phyloP scores from a whole-genome alignment of 2,888 invertebrate species.

The Phaonia tiefii region DNA sequence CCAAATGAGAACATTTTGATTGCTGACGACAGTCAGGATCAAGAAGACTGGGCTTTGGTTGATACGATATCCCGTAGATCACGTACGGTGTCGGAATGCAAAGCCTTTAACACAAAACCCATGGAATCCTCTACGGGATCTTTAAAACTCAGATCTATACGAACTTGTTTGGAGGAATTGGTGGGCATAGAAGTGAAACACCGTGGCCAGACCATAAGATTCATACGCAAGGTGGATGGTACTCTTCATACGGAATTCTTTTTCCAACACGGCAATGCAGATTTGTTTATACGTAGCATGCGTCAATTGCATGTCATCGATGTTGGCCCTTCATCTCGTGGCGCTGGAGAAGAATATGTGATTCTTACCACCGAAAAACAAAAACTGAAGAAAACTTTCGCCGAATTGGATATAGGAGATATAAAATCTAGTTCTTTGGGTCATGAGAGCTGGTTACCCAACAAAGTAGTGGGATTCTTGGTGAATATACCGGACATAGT shows the following conservation, averaged over 20 bases:
- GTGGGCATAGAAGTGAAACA: slow-evolving; percentile 84
- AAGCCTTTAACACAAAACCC: slow-evolving; percentile 78
- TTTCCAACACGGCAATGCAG: slow-evolving; percentile 93
- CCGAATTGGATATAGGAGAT: slow-evolving; percentile 88
- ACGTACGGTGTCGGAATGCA: slow-evolving; percentile 79
- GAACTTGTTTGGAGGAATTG: slow-evolving; percentile 84
- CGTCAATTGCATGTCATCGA: slow-evolving; percentile 76
- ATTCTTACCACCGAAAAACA: slow-evolving; percentile 86
- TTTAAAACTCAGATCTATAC: slow-evolving; percentile 81
- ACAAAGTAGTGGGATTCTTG: slow-evolving; percentile 77
- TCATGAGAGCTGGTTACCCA: slow-evolving; percentile 78
- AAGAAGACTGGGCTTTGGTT: slow-evolving; percentile 91
- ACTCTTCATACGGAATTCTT: slow-evolving; percentile 86
- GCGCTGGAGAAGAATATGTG: slow-evolving; percentile 83
- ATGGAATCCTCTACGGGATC: slow-evolving; percentile 62
- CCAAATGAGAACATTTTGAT: slow-evolving; percentile 87
- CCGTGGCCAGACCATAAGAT: slow-evolving; percentile 83
- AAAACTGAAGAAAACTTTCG: slow-evolving; percentile 91
- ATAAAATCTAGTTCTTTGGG: slow-evolving; percentile 76
- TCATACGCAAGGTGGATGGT: slow-evolving; percentile 85
- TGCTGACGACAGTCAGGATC: slow-evolving; percentile 88
- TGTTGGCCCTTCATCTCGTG: slow-evolving; percentile 82
- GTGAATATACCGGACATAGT: slow-evolving; percentile 78
- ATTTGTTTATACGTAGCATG: slow-evolving; percentile 81
- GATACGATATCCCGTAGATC: slow-evolving; percentile 83